Evolutionary conservation across 2,113 vertebrate genomes (phyloP).

Genomic region (Brachyhypopomus gauderio): DNA sequence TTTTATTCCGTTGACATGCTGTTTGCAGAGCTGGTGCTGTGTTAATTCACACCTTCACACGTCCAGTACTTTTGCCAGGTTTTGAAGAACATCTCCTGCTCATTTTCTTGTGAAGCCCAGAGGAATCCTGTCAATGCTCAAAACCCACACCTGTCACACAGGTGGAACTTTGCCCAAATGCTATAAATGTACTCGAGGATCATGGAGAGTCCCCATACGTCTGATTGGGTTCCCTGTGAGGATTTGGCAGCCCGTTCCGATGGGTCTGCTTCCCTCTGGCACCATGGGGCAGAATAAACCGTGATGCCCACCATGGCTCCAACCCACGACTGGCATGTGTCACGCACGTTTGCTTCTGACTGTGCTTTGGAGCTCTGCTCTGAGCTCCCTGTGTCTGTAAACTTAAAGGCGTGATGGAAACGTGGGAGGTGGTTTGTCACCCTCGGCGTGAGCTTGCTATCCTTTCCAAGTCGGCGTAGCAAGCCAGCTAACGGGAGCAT

Average conservation of each 20-base stretch:
- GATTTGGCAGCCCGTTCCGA: background rate
- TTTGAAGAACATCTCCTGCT: background rate
- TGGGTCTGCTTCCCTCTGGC: background rate
- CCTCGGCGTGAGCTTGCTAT: conserved; percentile 1
- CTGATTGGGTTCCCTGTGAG: background rate
- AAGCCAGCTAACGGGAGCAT: background rate
- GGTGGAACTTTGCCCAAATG: too few relatives aligned
- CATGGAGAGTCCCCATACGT: background rate
- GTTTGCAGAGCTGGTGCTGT: background rate
- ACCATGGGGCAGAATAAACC: background rate
- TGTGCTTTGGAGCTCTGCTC: background rate
- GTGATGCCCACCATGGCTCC: too few relatives aligned
- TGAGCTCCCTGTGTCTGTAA: background rate
- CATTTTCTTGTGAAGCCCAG: background rate
- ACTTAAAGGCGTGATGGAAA: conserved; percentile 13
- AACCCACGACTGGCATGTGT: background rate
- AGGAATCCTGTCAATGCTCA: background rate
- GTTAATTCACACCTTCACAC: background rate
- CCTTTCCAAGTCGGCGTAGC: conserved; percentile 16
- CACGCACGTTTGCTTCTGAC: background rate
- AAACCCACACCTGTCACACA: background rate
- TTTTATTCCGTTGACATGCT: background rate
- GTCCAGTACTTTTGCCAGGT: background rate
- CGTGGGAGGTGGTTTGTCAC: conserved; percentile 32
- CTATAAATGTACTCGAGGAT: background rate